Percentiles rank a stretch among this genome's conserved stretches.
phyloP scores from a whole-genome alignment of 2,888 invertebrate species.

The Drosophila setosimentum region DNA sequence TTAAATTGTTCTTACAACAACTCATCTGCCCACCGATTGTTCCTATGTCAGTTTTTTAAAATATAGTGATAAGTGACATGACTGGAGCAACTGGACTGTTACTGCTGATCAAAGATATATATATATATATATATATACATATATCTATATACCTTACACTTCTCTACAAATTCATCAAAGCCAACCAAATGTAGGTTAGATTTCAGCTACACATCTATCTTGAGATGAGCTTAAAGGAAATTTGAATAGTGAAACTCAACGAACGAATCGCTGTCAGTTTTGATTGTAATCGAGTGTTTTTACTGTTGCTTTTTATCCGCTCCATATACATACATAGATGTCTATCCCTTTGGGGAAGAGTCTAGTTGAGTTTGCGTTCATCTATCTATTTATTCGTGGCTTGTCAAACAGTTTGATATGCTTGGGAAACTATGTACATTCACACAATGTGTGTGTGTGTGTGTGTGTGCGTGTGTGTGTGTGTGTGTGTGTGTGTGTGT shows the following conservation, averaged over 20 bases:
- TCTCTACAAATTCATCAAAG: background rate
- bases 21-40: background rate
- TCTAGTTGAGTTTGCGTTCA: background rate
- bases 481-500: background rate
- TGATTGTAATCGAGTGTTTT: slow-evolving; percentile 78
- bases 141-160: background rate
- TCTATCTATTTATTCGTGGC: slow-evolving; percentile 23
- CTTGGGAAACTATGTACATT: slow-evolving; percentile 65
- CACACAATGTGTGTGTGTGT: slow-evolving; percentile 29
- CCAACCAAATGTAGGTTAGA: background rate
- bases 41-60: background rate
- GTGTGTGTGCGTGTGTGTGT: background rate
- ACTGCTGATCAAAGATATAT: background rate
- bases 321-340: slow-evolving; percentile 13
- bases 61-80: background rate
- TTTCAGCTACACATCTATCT: background rate
- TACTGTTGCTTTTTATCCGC: slow-evolving; percentile 38
- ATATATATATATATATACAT: background rate
- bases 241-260: slow-evolving; percentile 32
- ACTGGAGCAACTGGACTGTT: background rate
- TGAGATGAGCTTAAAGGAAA: background rate
- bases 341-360: background rate
- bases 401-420: slow-evolving; percentile 75
- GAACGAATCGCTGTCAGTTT: slow-evolving; percentile 72
- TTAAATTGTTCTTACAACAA: background rate